Evolutionary conservation across 2,113 vertebrate genomes (phyloP), one percentile per base, ranked within the genome.

Genomic region (Silurus asotus): DNA sequence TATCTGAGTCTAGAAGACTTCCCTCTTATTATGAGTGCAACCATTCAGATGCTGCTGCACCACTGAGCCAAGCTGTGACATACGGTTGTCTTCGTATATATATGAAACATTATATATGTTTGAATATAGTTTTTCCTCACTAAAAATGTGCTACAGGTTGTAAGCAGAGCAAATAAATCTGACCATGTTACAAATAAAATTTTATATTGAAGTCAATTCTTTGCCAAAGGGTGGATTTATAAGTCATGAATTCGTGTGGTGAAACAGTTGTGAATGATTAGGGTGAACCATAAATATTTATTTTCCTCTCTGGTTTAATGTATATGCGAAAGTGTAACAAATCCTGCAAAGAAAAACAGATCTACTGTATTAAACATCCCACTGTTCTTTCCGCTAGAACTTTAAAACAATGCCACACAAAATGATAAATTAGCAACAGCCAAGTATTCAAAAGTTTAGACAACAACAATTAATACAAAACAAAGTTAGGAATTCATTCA

Each of bases 221-320:
- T 78, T 86, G 67, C 56, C 56, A 78, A 62, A 55, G 64, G 72
- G 62, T 72, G 56, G 62, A 88, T 86, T 84, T 88, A 89, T 86
- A 56, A 86, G 45, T 80, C 19, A 83, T 5, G 23, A 23, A 83
- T 65, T 45, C 48, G 61, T 82, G 70, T 15, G 62, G 77, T 84
- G 64, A 55, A 85, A 89, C 88, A 89, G 70, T 87, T 89, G 88
- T 84, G 48, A 86, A 84, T 75, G 67, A 88, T 89, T 86, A 88
- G 56, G 51, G 20, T 14, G 53, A 80, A 56, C 80, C 70, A 20
- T 86, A 88, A 86, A 88, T 88, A 67, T 81, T 78, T 81, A n/a
- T 65, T 49, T 25, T 75, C 19, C 25, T 48, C 11, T 45, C n/a
- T 1, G 74, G 37, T 1, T 51, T 81, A 11, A 81, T 62, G 67